Conservation (phyloP, 2,888 invertebrate species). For the Coenonympha arcania region DNA sequence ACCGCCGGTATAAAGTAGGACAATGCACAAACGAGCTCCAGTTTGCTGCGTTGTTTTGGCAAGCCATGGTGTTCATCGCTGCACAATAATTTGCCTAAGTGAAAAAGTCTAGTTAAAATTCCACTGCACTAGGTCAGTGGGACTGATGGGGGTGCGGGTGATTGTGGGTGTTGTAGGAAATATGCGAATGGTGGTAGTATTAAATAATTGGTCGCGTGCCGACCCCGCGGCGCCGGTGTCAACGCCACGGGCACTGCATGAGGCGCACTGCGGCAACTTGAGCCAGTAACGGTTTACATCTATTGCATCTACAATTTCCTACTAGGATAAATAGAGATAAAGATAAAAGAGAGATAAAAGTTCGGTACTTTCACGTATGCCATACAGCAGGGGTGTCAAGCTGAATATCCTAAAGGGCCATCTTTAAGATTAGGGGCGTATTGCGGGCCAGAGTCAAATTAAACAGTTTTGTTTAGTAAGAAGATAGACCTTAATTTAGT, state of each 20-base stretch:
- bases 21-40: neutral
- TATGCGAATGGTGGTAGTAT: slow-evolving; percentile 38
- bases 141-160: slow-evolving; percentile 23
- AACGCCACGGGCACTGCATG: slow-evolving; percentile 55
- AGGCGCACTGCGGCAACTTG: slow-evolving; percentile 62
- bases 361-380: no score
- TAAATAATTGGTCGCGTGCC: slow-evolving; percentile 67
- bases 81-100: slow-evolving; percentile 14
- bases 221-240: slow-evolving; percentile 58
- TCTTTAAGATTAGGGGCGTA: no score
- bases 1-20: no score
- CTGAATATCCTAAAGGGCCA: no score
- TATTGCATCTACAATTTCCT: no score
- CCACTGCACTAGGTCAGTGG: slow-evolving; percentile 32
- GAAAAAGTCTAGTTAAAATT: slow-evolving; percentile 28
- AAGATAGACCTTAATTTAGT: no score
- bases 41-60: slow-evolving; percentile 18
- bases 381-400: no score
- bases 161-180: slow-evolving; percentile 24
- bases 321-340: no score
- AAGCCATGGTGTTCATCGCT: slow-evolving; percentile 24
- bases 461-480: no score
- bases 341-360: neutral
- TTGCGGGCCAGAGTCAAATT: no score
- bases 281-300: slow-evolving; percentile 7